phyloP scores from a whole-genome alignment of 1,140 invertebrate species.

The Frieseomelitta varia region DNA sequence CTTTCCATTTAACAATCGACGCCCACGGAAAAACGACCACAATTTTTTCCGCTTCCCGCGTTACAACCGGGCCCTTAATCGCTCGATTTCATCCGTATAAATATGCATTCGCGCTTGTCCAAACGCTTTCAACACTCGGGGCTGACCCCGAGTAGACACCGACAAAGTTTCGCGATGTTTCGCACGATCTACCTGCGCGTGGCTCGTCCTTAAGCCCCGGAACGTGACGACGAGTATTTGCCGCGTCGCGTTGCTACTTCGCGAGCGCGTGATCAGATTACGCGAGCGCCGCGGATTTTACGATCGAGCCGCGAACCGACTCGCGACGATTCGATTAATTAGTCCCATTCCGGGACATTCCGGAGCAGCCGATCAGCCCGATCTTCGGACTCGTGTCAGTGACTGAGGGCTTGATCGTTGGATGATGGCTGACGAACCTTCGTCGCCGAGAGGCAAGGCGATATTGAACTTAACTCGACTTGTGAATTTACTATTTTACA shows the following conservation, averaged over 20 bases:
- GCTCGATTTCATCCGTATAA: slow-evolving; percentile 40
- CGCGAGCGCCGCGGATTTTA: slow-evolving; percentile 47
- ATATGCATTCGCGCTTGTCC: slow-evolving; percentile 32
- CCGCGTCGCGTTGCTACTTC: slow-evolving; percentile 57
- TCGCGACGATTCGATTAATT: slow-evolving; percentile 58
- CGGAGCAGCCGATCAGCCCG: neutral
- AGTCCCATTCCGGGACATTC: slow-evolving; percentile 24
- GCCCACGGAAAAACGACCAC: neutral
- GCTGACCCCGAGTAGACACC: neutral
- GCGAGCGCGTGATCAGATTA: slow-evolving; percentile 70
- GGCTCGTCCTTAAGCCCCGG: slow-evolving; percentile 63
- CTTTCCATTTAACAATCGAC: neutral
- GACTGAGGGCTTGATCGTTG: neutral
- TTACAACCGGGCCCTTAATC: slow-evolving; percentile 7
- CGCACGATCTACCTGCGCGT: slow-evolving; percentile 34
- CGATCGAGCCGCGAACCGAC: slow-evolving; percentile 24
- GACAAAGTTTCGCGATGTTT: slow-evolving; percentile 57
- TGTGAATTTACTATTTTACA: too few species aligned
- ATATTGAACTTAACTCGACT: neutral
- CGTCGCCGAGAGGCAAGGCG: too few species aligned
- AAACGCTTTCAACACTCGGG: slow-evolving; percentile 31
- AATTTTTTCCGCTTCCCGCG: neutral
- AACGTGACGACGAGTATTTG: slow-evolving; percentile 72
- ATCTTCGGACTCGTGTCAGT: neutral
- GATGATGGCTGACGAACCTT: neutral